Evolutionary conservation across 2,797 vertebrate species (phyloP).

Genomic region (Glyptemys insculpta): DNA sequence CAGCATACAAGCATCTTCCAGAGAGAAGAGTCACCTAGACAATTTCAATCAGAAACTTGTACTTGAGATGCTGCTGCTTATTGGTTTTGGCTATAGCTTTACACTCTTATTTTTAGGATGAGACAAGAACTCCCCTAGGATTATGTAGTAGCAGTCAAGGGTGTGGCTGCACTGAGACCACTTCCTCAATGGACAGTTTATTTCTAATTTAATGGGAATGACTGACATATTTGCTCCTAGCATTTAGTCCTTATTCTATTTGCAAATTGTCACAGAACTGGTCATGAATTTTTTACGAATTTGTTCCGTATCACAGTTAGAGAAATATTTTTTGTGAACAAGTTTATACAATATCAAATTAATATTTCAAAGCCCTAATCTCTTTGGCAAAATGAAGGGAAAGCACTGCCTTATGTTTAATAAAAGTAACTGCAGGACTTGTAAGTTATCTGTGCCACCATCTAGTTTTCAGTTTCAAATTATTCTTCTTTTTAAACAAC

Average conservation of each 20-base stretch:
- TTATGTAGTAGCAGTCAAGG: not conserved
- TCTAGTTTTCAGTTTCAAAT: not conserved
- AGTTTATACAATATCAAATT: not conserved
- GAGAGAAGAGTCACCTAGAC: not conserved
- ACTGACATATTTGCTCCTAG: accelerated
- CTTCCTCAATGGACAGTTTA: not conserved
- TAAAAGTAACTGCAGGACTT: not conserved
- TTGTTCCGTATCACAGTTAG: not conserved
- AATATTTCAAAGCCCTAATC: not conserved
- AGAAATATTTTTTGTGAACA: not conserved
- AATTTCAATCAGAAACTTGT: not conserved
- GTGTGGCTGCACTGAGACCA: accelerated
- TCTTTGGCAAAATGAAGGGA: not conserved
- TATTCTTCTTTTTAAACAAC: not conserved
- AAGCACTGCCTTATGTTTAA: not conserved
- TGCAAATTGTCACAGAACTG: not conserved
- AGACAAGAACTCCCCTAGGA: not conserved
- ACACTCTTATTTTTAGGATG: not conserved
- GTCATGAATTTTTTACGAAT: not conserved
- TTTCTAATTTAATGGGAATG: not conserved
- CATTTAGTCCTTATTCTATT: not conserved
- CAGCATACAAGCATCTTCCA: not conserved
- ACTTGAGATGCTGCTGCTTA: not conserved
- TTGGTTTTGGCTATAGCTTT: not conserved
- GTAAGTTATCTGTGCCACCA: not conserved